phyloP scores from a whole-genome alignment of 2,113 vertebrate genomes.

The Heterochromis multidens region DNA sequence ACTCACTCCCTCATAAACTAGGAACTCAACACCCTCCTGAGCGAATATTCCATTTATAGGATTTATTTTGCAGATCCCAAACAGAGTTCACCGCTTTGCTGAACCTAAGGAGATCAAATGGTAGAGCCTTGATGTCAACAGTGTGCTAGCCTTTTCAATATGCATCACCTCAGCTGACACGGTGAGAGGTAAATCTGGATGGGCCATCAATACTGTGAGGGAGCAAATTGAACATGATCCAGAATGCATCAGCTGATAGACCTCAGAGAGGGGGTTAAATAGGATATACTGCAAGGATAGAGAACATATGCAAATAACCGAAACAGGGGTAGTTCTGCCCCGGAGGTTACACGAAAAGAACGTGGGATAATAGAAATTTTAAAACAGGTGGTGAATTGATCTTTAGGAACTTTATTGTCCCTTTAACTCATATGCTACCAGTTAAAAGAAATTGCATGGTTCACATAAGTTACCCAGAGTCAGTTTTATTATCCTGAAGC shows the following conservation, averaged over 20 bases:
- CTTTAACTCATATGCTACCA: not conserved
- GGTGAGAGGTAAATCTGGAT: slow-evolving; percentile 37
- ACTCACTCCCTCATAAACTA: slow-evolving; percentile 61
- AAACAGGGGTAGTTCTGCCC: not conserved
- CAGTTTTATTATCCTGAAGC: not conserved
- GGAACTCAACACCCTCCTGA: slow-evolving; percentile 52
- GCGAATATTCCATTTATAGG: slow-evolving; percentile 65
- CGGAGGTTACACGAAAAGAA: not conserved
- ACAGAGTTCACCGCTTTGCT: slow-evolving; percentile 52
- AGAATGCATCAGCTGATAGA: slow-evolving; percentile 28
- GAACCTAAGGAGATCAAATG: slow-evolving; percentile 56
- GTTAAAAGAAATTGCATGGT: not conserved
- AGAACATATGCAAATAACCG: not conserved
- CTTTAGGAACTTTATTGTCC: not conserved
- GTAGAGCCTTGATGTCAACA: slow-evolving; percentile 39
- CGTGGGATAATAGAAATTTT: not conserved
- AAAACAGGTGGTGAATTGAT: not conserved
- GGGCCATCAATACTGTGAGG: slow-evolving; percentile 23
- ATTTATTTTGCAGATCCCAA: slow-evolving; percentile 67
- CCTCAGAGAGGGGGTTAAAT: slow-evolving; percentile 2
- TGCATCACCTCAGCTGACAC: slow-evolving; percentile 43
- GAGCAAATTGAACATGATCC: slow-evolving; percentile 24
- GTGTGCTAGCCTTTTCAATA: slow-evolving; percentile 30
- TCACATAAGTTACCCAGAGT: not conserved
- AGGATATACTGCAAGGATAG: not conserved